Conservation (phyloP, 2,113 vertebrate genomes). For the Pleuronectes platessa region DNA sequence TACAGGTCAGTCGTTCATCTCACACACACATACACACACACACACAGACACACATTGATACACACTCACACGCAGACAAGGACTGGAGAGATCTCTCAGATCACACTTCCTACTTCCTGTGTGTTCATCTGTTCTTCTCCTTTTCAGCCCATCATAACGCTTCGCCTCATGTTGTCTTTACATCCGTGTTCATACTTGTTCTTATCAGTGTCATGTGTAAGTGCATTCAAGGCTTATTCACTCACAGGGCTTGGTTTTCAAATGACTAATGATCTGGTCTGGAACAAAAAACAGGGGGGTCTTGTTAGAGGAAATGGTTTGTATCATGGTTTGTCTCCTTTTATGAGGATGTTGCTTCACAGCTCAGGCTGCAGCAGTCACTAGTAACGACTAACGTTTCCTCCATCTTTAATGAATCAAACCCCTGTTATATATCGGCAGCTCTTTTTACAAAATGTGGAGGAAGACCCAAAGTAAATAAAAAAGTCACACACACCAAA, state of each 20-base stretch:
- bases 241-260: slow-evolving; percentile 13
- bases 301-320: slow-evolving; percentile 66
- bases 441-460: slow-evolving; percentile 50
- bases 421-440: background rate
- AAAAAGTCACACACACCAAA: slow-evolving; percentile 15
- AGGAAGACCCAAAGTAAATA: slow-evolving; percentile 50
- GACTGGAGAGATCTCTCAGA: slow-evolving; percentile 44
- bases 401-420: background rate
- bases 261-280: slow-evolving; percentile 25
- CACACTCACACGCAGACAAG: slow-evolving; percentile 21
- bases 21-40: slow-evolving; percentile 41
- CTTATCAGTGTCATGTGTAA: slow-evolving; percentile 6
- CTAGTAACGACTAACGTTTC: background rate
- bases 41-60: background rate
- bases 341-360: slow-evolving; percentile 21
- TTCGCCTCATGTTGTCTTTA: slow-evolving; percentile 60
- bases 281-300: slow-evolving; percentile 6
- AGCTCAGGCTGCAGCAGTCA: slow-evolving; percentile 3
- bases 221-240: slow-evolving; percentile 1
- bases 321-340: slow-evolving; percentile 27
- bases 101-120: slow-evolving; percentile 85
- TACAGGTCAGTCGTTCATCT: slow-evolving; percentile 60
- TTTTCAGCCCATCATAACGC: slow-evolving; percentile 41
- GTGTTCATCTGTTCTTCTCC: slow-evolving; percentile 64
- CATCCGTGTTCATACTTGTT: slow-evolving; percentile 61